These are phyloP conservation scores for Crossocerus cetratus DNA, from an alignment of 2,888 invertebrate genomes.

Conservation along the genomic window DNA sequence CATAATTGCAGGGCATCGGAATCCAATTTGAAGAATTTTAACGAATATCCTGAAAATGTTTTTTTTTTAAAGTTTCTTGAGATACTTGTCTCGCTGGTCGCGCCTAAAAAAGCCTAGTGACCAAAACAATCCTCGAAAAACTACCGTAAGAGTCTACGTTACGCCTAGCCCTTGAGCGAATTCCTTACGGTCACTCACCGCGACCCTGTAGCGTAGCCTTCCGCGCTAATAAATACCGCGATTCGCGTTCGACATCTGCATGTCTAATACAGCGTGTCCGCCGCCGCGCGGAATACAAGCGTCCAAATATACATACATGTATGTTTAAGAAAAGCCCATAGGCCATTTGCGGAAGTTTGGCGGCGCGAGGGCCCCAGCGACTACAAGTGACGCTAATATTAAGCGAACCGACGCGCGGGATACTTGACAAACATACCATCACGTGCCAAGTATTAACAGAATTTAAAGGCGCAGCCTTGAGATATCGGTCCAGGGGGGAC, in stretches of 20 bases:
- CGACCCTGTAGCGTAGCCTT: constrained; percentile 6
- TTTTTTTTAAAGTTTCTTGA: too few species aligned
- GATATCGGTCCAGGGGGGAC: too few species aligned
- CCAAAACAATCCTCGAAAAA: too few species aligned
- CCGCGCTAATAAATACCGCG: constrained; percentile 17
- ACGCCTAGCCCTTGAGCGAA: too few species aligned
- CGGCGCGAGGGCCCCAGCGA: neutral
- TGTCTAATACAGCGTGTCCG: neutral
- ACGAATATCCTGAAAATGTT: too few species aligned
- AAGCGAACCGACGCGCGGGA: neutral
- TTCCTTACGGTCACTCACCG: neutral
- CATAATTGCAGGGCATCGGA: too few species aligned
- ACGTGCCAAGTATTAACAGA: neutral
- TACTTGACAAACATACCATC: too few species aligned
- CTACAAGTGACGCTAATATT: neutral
- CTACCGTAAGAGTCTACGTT: too few species aligned
- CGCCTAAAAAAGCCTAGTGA: too few species aligned
- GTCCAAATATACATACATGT: neutral
- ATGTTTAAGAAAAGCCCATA: neutral
- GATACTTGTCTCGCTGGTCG: too few species aligned
- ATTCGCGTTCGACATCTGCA: constrained; percentile 24
- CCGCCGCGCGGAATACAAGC: constrained; percentile 1
- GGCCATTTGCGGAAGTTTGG: neutral
- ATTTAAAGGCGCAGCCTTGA: neutral
- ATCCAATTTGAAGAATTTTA: too few species aligned